These are phyloP conservation scores for Tenthredo mesomela DNA, from an alignment of 2,888 invertebrate species.

Conservation along the genomic window DNA sequence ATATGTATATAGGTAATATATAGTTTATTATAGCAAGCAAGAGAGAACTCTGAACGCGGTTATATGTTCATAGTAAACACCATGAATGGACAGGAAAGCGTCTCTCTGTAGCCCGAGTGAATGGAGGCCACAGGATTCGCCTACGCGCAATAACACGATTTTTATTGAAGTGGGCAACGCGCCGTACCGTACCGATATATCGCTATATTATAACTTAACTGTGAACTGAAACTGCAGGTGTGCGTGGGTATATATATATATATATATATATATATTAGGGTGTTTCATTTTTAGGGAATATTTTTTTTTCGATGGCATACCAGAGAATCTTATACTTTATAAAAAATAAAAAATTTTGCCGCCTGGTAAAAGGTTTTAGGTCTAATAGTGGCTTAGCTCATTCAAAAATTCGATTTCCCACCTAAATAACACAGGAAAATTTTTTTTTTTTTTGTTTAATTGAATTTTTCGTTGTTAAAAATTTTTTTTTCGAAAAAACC, in stretches of 20 bases:
- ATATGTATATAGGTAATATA: not conserved
- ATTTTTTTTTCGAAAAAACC: no score
- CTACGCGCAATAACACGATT: constrained; percentile 54
- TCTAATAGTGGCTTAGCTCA: no score
- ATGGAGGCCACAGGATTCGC: constrained; percentile 64
- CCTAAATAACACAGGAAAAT: no score
- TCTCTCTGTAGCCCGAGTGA: constrained; percentile 61
- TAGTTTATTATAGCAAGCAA: not conserved
- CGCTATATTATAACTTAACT: constrained; percentile 3
- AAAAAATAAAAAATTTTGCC: no score
- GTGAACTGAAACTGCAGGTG: not conserved
- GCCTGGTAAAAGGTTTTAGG: no score
- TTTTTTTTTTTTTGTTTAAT: no score
- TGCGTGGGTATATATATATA: not conserved
- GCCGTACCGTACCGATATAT: not conserved
- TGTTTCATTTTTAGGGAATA: no score
- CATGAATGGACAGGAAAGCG: constrained; percentile 73
- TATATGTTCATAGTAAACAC: constrained; percentile 58
- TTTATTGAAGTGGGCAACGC: not conserved
- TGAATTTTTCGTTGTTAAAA: no score
- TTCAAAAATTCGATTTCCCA: no score
- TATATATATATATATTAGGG: no score
- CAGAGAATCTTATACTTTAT: no score
- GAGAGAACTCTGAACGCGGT: not conserved
- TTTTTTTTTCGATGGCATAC: no score